Conservation (phyloP, 2,888 invertebrate species). For the Cephus pygmeus region DNA sequence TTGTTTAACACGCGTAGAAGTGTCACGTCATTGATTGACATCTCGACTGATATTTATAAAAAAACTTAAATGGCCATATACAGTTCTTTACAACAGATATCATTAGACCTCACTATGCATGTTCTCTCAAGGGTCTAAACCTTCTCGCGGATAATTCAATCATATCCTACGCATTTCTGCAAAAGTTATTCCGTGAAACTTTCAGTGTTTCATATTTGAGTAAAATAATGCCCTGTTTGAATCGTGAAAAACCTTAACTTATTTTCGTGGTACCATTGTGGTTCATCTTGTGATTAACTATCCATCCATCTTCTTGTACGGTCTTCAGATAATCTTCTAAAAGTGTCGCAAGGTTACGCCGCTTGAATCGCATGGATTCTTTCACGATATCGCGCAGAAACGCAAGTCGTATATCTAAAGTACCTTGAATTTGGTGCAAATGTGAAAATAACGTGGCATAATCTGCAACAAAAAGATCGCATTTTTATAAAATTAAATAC, state of each 20-base stretch:
- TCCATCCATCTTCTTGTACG: constrained; percentile 57
- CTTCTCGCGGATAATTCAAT: constrained; percentile 12
- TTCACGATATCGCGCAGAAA: constrained; percentile 79
- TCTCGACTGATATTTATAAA: constrained; percentile 8
- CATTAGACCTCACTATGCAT: constrained; percentile 17
- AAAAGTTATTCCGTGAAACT: background rate
- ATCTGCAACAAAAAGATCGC: constrained; percentile 69
- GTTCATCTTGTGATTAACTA: constrained; percentile 58
- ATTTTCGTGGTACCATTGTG: constrained; percentile 62
- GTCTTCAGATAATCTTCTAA: constrained; percentile 75
- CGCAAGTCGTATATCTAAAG: constrained; percentile 75
- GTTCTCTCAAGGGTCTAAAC: constrained; percentile 6
- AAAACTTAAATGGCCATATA: constrained; percentile 11
- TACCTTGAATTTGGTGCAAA: constrained; percentile 78
- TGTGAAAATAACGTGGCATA: constrained; percentile 77
- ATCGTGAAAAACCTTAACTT: constrained; percentile 49
- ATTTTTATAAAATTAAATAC: background rate
- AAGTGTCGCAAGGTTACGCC: constrained; percentile 76
- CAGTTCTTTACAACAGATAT: constrained; percentile 14
- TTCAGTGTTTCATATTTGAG: constrained; percentile 5
- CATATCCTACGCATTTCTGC: constrained; percentile 1
- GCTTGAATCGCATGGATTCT: constrained; percentile 83
- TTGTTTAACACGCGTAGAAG: constrained; percentile 4
- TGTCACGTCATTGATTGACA: constrained; percentile 6
- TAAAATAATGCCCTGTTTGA: constrained; percentile 35